Base-by-base conservation (phyloP, 2,797 vertebrate species). In the Carapus acus region DNA sequence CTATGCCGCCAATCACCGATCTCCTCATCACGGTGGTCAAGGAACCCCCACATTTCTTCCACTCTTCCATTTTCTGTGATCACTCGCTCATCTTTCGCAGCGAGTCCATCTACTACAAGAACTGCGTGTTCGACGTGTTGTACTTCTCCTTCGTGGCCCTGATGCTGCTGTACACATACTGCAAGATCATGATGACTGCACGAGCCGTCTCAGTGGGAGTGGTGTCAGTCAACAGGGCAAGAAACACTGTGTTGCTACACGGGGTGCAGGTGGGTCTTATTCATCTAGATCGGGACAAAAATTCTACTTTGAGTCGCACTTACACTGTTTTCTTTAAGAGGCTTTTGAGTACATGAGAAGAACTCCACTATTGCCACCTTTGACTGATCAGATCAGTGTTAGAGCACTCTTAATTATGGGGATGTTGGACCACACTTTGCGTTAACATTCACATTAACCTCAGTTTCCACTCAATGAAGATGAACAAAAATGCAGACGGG, bases 211-310 rank as follows among this genome's bases (percentile, higher is more conserved):
- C 87, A 1, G 64, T 71, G 1, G 74, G 88, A 40, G 69, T 84
- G 59, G 55, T 55, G 1, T 87, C 82, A 0, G 82, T 84, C 21
- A 83, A 57, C 13, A 85, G 70, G 39, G 89, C 87, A 3, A 69
- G 88, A 12, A 90, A 89, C 78, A 90, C 88, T 0, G 86, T 90
- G 57, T 67, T 89, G 60, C 84, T 89, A 2, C 89, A 90, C 0
- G 86, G 87, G 0, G 58, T 77, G 15, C 89, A 86, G 80, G 84
- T 86, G 27, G 20, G 48, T 36, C 2, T 41, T 14, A 27, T 38
- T 14, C 34, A 12, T 3, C 18, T 15, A 44, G 23, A 44, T 8
- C n/a, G 29, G 16, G 20, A 29, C 8, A 41, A 38, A 33, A 13
- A 9, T 33, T 33, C 31, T 2, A 33, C 24, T 27, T 4, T 5